Conservation (phyloP, 2,888 invertebrate species). For the Dioctria linearis region DNA sequence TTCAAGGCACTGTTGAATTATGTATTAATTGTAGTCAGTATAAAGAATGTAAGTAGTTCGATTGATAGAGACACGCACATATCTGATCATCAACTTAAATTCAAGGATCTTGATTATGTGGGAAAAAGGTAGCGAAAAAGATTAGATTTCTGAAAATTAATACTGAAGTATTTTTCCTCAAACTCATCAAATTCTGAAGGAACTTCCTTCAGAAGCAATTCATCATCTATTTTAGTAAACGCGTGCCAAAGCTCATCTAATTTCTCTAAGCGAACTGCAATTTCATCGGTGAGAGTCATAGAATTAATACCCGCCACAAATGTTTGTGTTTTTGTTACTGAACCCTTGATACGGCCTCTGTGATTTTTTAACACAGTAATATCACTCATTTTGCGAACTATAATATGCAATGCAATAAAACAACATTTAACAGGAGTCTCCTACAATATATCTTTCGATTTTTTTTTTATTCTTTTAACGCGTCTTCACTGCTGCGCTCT, state of each 20-base stretch:
- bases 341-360: constrained; percentile 1
- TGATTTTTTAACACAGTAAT: background rate
- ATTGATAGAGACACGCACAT: no score
- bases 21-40: no score
- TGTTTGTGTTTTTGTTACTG: background rate
- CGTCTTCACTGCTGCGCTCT: no score
- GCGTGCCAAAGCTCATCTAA: constrained; percentile 4
- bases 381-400: background rate
- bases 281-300: background rate
- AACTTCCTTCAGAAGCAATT: background rate
- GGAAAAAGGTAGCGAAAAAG: no score
- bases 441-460: no score
- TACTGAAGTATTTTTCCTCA: background rate
- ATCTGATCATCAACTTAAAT: no score
- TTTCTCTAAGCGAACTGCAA: background rate
- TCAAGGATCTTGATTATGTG: no score
- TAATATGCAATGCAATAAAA: background rate
- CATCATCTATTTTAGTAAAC: constrained; percentile 3
- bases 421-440: background rate
- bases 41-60: no score
- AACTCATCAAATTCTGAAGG: constrained; percentile 12
- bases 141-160: no score
- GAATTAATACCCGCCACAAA: background rate
- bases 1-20: no score
- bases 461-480: no score